These are phyloP conservation scores for Drosophila leontia DNA, from an alignment of 1,140 invertebrate species.

Conservation along the genomic window DNA sequence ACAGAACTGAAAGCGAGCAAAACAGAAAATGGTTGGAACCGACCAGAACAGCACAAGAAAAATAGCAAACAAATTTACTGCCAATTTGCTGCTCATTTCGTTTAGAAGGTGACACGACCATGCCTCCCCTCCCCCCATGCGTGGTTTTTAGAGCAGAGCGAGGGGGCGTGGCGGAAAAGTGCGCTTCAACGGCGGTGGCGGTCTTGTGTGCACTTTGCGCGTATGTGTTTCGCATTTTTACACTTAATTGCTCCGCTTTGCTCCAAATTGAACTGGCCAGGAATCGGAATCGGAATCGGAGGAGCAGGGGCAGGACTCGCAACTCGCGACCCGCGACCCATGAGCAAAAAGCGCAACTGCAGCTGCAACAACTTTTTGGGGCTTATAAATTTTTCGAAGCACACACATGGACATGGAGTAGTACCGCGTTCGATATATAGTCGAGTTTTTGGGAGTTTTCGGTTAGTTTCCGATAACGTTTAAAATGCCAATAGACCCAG, in stretches of 20 bases:
- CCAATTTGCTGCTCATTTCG: constrained; percentile 82
- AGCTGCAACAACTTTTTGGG: constrained; percentile 72
- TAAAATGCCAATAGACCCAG: constrained; percentile 74
- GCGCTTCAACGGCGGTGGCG: constrained; percentile 41
- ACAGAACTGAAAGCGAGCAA: constrained; percentile 37
- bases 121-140: constrained; percentile 64
- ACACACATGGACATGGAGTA: constrained; percentile 24
- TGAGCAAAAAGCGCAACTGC: constrained; percentile 70
- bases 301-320: constrained; percentile 16
- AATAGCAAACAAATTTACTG: constrained; percentile 83
- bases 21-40: constrained; percentile 52
- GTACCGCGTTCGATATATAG: constrained; percentile 60
- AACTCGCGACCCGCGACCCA: constrained; percentile 4
- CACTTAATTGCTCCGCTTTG: constrained; percentile 80
- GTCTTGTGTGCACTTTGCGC: constrained; percentile 69
- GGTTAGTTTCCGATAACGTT: constrained; percentile 80
- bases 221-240: constrained; percentile 83
- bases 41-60: constrained; percentile 59
- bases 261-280: constrained; percentile 73
- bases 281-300: constrained; percentile 12
- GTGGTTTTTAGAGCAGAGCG: constrained; percentile 28
- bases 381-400: constrained; percentile 68
- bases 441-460: constrained; percentile 69
- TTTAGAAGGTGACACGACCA: constrained; percentile 79
- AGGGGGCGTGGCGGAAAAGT: constrained; percentile 29